Base-by-base conservation (phyloP, 2,797 vertebrate genomes). In the Euphonia xanthogaster region DNA sequence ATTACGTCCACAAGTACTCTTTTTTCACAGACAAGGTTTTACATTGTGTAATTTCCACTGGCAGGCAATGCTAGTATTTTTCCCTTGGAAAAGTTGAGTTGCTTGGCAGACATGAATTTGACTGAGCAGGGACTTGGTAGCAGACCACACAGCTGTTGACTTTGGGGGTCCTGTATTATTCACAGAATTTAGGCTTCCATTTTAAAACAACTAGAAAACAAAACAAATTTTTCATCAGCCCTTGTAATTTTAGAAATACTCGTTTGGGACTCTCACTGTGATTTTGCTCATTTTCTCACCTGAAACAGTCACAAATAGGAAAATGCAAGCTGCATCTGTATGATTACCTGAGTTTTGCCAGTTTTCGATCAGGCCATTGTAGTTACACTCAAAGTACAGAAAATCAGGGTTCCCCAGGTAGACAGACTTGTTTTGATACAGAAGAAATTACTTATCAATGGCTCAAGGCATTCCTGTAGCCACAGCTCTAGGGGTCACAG, bases 211-310 rank as follows among this genome's bases (percentile, higher is more conserved):
- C 8, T 35, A 67, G 37, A 80, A 77, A 84, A 58, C 12, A 71
- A 54, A 51, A 7, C 7, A 57, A 73, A 62, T 45, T 15, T 65
- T 61, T 48, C 28, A 20, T 76, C 67, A 33, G 13, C 4, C 30
- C 8, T 77, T 65, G 6, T 27, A 61, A 47, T 21, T 10, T 12
- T 75, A 63, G 68, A 58, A 33, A 65, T 28, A 7, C 1, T 37
- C 2, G 1, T 22, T 1, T 63, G 21, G 33, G 19, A 28, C 9
- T 74, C 9, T 58, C 0, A 0, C 17, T 24, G 7, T 1, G 2
- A 10, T 45, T 92, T 83, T 57, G 27, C 9, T 70, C 12, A 23
- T 80, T 80, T 86, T 76, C 0, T 0, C 16, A 77, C 23, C 39
- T 57, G 61, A 71, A 80, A 74, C 7, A 53, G 37, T 37, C 16